Evolutionary conservation across 2,888 invertebrate species (phyloP), one percentile per base, ranked within the genome.

Genomic region (Callimorpha dominula): DNA sequence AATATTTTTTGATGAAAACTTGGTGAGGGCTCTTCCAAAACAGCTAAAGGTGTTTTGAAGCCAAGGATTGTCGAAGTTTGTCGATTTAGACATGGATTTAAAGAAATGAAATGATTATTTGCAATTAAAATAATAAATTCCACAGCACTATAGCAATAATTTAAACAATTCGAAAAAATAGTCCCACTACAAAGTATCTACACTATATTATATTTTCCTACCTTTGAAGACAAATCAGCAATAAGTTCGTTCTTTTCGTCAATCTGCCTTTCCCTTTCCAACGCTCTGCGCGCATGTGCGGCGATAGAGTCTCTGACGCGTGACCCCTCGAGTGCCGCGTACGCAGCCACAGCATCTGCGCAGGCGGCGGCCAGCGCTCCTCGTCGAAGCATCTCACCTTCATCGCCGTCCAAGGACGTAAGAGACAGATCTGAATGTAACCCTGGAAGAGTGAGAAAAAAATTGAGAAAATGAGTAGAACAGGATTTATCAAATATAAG

Each of bases 181-280:
- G 14, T 14, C 14, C 14, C 14, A 14, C 14, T 50, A 14, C 14
- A 5, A 14, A 50, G 14, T 50, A 14, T 17, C 17, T 17, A 17
- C 12, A 15, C 17, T 15, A 52, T 52, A 46, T 8, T 8, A 46
- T 46, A 1, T 8, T 46, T 6, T 54, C 17, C 4, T 11, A 78
- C 97, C 96, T 98, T 98, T 85, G 97, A 97, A 80, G 97, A 98
- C 77, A 98, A 96, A 81, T 98, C 98, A 88, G 98, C 97, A 72
- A 98, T 97, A 70, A 97, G 95, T 77, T 98, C 98, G 74, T 97
- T 97, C 87, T 98, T 97, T 88, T 97, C 97, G 84, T 98, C 97
- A 67, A 98, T 96, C 93, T 98, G 98, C 43, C 98, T 96, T 86
- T 98, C 98, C 71, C 98, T 96, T 80, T 98, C 98, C 77, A 97